These are phyloP conservation scores for Limanda limanda DNA, from an alignment of 2,113 vertebrate species.

Conservation along the genomic window DNA sequence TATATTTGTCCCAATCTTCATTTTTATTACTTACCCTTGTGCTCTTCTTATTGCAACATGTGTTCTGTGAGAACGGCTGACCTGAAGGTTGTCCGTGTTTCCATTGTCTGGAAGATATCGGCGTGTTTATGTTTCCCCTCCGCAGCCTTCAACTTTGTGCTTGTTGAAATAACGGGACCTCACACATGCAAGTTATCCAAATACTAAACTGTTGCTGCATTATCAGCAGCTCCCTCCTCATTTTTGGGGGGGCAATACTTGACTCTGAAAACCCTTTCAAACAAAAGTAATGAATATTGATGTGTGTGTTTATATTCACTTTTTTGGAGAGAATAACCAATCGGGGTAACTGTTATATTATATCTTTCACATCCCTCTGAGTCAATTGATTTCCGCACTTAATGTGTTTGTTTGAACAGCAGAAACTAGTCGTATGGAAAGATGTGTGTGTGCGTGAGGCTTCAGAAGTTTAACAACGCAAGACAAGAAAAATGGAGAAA, in stretches of 20 bases:
- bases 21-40: background rate
- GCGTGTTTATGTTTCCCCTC: constrained; percentile 10
- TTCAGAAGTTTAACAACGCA: background rate
- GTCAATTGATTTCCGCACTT: background rate
- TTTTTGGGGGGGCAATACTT: background rate
- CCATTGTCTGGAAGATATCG: constrained; percentile 14
- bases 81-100: constrained; percentile 19
- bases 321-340: background rate
- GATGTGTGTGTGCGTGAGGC: background rate
- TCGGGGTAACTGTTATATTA: background rate
- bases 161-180: constrained; percentile 7
- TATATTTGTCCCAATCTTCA: background rate
- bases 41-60: background rate
- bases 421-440: background rate
- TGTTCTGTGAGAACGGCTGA: background rate
- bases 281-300: background rate
- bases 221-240: background rate
- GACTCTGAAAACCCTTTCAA: background rate
- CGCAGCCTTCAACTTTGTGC: background rate
- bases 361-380: background rate
- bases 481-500: background rate
- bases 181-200: constrained; percentile 8
- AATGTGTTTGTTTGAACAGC: background rate
- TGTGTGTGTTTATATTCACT: background rate
- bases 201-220: background rate